phyloP scores from a whole-genome alignment of 1,140 invertebrate species.

The Sinonovacula constricta region DNA sequence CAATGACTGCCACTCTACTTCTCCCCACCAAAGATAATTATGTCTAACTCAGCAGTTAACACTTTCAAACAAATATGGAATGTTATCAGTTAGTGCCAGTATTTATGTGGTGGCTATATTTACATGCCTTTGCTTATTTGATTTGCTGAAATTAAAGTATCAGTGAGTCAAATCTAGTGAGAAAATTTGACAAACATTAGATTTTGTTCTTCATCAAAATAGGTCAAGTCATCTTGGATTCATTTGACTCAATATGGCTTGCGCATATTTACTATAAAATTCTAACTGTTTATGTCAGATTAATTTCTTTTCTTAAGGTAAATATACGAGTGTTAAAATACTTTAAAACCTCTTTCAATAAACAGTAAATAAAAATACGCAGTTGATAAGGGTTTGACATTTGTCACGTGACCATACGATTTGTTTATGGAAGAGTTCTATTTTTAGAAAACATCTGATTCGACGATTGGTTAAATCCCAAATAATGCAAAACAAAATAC shows the following conservation, averaged over 20 bases:
- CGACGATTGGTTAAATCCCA: constrained; percentile 28
- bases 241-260: background rate
- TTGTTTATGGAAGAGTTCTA: constrained; percentile 35
- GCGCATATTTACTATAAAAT: background rate
- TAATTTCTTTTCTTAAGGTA: background rate
- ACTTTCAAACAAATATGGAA: no score
- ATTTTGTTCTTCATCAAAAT: background rate
- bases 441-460: constrained; percentile 48
- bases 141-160: no score
- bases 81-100: no score
- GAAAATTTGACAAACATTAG: no score
- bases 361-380: background rate
- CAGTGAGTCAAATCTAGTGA: no score
- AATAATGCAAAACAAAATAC: constrained; percentile 24
- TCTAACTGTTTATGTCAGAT: background rate
- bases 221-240: background rate
- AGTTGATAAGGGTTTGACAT: background rate
- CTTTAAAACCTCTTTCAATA: background rate
- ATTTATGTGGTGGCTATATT: no score
- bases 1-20: no score
- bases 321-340: background rate
- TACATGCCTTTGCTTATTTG: no score
- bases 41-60: no score
- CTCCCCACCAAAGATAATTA: no score
- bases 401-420: constrained; percentile 40